Base-by-base conservation (phyloP, 2,113 vertebrate species). In the Patagioenas fasciata region DNA sequence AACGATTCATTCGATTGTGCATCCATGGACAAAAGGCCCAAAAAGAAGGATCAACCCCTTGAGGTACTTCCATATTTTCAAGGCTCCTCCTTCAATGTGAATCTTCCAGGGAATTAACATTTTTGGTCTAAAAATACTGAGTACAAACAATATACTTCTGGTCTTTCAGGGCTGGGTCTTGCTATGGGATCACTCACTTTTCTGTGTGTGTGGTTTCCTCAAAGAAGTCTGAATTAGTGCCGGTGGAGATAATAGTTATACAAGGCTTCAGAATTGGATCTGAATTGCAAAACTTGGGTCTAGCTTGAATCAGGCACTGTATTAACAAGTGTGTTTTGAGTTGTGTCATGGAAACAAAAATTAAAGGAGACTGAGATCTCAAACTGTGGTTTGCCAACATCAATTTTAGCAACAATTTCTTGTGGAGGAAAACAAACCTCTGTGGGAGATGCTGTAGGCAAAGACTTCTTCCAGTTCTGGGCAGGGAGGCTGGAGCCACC, bases 31-130 rank as follows among this genome's bases (percentile, higher is more conserved):
- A 98, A 97, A 97, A 93, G 93, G 34, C 89, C 90, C 62, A 95
- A 94, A 95, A 98, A 93, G 96, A 98, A 94, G 95, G 97, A 97
- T 81, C 86, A 79, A 34, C 95, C 97, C 85, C 93, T 98, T 91
- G 98, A 98, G 98, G 98, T 98, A 98, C 95, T 95, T 94, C 64
- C 44, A 56, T 34, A 40, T 44, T 91, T 50, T 56, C 78, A 61
- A 88, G 74, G 31, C 31, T 91, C 15, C n/a, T 71, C 57, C 40
- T 90, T 44, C 34, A 42, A 0, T 57, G 71, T 84, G n/a, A 47
- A 13, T 54, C 77, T 80, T 62, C n/a, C 57, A 7, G 34, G 54
- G 64, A 80, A 51, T 19, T 32, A 86, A 58, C 11, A 19, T 15
- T 40, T 85, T 40, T 81, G 67, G 29, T 54, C 36, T 85, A 66